phyloP scores from a whole-genome alignment of 2,797 vertebrate species.

The Myiotriccus ornatus region DNA sequence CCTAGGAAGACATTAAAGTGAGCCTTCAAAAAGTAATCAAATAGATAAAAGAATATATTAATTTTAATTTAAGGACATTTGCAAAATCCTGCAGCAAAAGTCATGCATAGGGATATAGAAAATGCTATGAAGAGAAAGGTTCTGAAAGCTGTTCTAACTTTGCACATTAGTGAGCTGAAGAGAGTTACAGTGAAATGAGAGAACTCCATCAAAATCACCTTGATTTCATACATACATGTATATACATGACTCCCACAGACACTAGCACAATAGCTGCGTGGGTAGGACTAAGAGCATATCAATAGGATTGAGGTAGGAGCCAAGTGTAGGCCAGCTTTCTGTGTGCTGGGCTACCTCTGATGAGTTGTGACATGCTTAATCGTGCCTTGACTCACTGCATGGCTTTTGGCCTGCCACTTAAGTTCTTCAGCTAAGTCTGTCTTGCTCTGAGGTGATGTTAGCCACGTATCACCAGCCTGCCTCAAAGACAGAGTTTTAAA shows the following conservation, averaged over 20 bases:
- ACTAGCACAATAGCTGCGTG: background rate
- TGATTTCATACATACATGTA: background rate
- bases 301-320: conserved; percentile 4
- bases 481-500: background rate
- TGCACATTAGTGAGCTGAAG: background rate
- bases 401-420: background rate
- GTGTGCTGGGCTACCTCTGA: background rate
- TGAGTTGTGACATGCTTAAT: background rate
- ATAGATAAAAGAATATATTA: background rate
- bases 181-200: background rate
- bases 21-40: background rate
- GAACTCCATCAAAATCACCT: background rate
- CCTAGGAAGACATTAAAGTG: background rate
- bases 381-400: background rate
- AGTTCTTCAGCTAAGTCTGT: background rate
- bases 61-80: background rate
- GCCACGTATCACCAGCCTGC: background rate
- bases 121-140: background rate
- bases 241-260: background rate
- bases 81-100: background rate
- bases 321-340: background rate
- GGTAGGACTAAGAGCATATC: background rate
- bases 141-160: background rate
- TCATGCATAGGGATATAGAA: background rate
- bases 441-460: background rate